Evolutionary conservation across 1,140 invertebrate species (phyloP).

Genomic region (Saxidomus purpurata): DNA sequence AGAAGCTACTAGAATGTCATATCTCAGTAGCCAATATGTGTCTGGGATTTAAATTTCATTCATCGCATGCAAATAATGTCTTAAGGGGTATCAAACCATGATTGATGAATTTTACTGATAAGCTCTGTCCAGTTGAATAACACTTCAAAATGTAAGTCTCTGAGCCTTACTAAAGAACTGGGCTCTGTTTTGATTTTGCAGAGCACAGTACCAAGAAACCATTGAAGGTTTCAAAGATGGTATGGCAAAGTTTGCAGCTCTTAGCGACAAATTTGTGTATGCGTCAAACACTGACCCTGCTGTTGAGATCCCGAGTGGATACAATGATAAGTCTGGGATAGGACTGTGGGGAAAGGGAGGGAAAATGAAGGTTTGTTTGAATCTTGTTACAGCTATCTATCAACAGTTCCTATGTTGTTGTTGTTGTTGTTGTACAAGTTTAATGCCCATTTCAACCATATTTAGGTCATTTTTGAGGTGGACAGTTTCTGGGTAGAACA

Average conservation of each 20-base stretch:
- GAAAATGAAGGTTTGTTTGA: constrained; percentile 87
- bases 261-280: constrained; percentile 89
- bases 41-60: no score
- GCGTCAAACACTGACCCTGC: constrained; percentile 90
- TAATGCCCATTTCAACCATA: no score
- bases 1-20: no score
- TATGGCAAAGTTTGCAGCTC: constrained; percentile 77
- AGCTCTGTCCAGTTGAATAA: no score
- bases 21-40: no score
- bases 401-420: background rate
- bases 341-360: constrained; percentile 92
- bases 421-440: background rate
- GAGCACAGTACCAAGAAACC: constrained; percentile 77
- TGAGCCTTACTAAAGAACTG: no score
- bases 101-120: no score
- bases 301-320: constrained; percentile 88
- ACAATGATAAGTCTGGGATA: constrained; percentile 90
- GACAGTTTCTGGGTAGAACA: no score
- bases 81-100: no score
- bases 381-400: background rate
- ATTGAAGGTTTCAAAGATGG: constrained; percentile 78
- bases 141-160: no score
- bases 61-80: no score
- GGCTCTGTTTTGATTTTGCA: constrained; percentile 68
- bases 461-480: no score